These are phyloP conservation scores for Datnioides undecimradiatus DNA, from an alignment of 2,113 vertebrate species.

Conservation along the genomic window DNA sequence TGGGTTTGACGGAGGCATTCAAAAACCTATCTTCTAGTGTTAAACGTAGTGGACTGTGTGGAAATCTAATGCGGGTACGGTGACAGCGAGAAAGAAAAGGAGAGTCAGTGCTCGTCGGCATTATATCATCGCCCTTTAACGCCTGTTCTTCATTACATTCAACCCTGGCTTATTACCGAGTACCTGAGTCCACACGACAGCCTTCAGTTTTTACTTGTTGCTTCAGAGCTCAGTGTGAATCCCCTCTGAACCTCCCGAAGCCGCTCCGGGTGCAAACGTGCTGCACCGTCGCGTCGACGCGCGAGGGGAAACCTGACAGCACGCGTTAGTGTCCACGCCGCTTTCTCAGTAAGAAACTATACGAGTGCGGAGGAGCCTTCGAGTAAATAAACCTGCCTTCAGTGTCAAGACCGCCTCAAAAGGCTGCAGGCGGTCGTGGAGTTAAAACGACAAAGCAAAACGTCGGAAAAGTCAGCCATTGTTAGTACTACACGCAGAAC, in stretches of 20 bases:
- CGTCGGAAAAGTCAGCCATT: constrained; percentile 15
- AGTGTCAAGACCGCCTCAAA: constrained; percentile 21
- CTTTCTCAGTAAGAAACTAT: constrained; percentile 27
- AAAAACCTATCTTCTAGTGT: neutral
- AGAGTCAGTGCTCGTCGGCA: neutral
- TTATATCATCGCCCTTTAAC: neutral
- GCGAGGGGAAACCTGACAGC: neutral
- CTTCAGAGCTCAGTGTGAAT: constrained; percentile 15
- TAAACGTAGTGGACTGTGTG: neutral
- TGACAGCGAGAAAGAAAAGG: neutral
- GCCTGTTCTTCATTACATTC: neutral
- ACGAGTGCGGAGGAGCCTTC: constrained; percentile 11
- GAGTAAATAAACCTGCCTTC: constrained; percentile 42
- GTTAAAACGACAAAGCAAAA: constrained; percentile 25
- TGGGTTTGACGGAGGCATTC: neutral
- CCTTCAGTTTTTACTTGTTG: constrained; percentile 15
- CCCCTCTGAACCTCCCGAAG: constrained; percentile 7
- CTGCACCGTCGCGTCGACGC: neutral
- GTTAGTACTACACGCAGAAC: constrained; percentile 69
- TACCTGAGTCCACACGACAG: constrained; percentile 55
- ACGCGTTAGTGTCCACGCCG: neutral
- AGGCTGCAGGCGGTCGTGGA: constrained; percentile 8
- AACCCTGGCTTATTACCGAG: constrained; percentile 19
- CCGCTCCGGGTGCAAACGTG: constrained; percentile 6
- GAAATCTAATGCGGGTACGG: neutral